Percentiles rank a stretch among this genome's conserved stretches.
These are phyloP conservation scores for Eledona agricola DNA, from an alignment of 2,888 invertebrate species.

Conservation along the genomic window DNA sequence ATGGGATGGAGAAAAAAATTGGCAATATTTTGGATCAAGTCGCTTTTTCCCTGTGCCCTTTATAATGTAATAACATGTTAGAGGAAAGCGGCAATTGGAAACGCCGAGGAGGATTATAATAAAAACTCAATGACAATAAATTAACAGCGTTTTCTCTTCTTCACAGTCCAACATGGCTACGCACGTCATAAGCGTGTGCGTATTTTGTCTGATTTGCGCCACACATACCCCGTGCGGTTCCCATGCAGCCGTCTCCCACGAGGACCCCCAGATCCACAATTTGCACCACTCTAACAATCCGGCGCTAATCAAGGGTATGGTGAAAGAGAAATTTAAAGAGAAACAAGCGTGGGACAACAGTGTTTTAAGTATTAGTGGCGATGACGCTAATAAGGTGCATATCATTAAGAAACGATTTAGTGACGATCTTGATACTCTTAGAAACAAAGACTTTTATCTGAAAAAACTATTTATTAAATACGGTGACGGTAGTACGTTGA, in stretches of 20 bases:
- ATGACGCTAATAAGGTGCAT: constrained; percentile 36
- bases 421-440: constrained; percentile 40
- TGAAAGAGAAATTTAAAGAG: constrained; percentile 49
- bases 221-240: constrained; percentile 80
- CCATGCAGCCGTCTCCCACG: constrained; percentile 64
- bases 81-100: too few species aligned
- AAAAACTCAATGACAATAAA: too few species aligned
- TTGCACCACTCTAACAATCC: constrained; percentile 43
- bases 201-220: constrained; percentile 82
- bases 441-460: constrained; percentile 64
- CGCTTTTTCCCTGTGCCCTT: too few species aligned
- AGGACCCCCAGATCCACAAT: constrained; percentile 44
- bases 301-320: constrained; percentile 20
- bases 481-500: constrained; percentile 71
- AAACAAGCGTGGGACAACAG: constrained; percentile 35
- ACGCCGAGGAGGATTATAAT: too few species aligned
- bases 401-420: constrained; percentile 40
- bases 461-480: constrained; percentile 74
- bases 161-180: constrained; percentile 64
- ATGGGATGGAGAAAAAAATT: too few species aligned
- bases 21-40: too few species aligned
- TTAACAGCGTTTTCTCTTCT: constrained; percentile 5
- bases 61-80: too few species aligned
- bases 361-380: constrained; percentile 18
- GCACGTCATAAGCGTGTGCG: constrained; percentile 81